Conservation (phyloP, 2,113 vertebrate genomes). For the Anolis sagrei region DNA sequence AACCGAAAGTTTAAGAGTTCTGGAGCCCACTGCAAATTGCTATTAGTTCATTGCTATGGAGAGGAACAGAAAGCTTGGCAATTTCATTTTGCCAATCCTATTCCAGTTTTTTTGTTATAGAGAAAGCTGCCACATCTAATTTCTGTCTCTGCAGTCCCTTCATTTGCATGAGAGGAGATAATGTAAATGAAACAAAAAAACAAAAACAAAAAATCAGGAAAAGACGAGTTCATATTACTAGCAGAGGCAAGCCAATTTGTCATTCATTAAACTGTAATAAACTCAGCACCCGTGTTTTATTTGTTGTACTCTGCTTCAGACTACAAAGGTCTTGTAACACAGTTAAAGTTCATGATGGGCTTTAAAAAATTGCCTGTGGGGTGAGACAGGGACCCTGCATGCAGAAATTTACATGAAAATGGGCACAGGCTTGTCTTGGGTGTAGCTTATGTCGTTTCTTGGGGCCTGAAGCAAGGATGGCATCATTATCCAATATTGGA, state of each 20-base stretch:
- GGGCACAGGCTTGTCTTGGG: too few relatives aligned
- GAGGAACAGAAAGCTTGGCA: conserved; percentile 54
- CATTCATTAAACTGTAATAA: conserved; percentile 82
- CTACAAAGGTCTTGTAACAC: conserved; percentile 71
- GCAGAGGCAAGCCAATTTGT: conserved; percentile 74
- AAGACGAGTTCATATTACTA: conserved; percentile 74
- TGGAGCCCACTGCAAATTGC: conserved; percentile 54
- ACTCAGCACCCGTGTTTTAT: conserved; percentile 70
- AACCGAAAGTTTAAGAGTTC: conserved; percentile 44
- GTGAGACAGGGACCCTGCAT: not conserved
- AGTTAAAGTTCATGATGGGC: conserved; percentile 65
- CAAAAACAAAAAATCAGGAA: conserved; percentile 58
- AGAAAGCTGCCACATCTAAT: conserved; percentile 72
- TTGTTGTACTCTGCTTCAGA: conserved; percentile 72
- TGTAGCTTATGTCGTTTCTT: not conserved
- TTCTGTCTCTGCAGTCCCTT: conserved; percentile 72
- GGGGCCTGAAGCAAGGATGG: too few relatives aligned
- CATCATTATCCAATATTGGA: too few relatives aligned
- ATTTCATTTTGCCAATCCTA: conserved; percentile 66
- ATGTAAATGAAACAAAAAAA: conserved; percentile 72
- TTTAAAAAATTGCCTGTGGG: not conserved
- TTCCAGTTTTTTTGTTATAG: conserved; percentile 63
- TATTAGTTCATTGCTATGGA: conserved; percentile 23
- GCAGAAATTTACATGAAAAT: not conserved
- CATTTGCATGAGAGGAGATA: conserved; percentile 79